Percentiles rank a stretch among this genome's conserved stretches.
These are phyloP conservation scores for Emydocephalus ijimae DNA, from an alignment of 2,113 vertebrate species.

Conservation along the genomic window DNA sequence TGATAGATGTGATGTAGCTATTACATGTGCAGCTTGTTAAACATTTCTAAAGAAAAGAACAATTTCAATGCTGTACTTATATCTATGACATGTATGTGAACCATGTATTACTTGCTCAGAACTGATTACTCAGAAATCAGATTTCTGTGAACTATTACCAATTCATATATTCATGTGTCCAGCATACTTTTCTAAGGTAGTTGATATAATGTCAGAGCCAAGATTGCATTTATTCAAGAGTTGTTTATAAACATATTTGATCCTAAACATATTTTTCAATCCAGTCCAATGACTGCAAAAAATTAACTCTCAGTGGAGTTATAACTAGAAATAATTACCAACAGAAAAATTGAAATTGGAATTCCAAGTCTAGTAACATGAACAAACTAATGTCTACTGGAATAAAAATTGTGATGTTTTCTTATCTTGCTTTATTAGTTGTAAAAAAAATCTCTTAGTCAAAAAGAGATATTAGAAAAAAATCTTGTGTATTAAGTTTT, in stretches of 20 bases:
- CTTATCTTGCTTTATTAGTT: not conserved
- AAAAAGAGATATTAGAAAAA: not conserved
- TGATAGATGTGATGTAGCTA: conserved; percentile 6
- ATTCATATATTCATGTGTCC: not conserved
- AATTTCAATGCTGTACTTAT: not conserved
- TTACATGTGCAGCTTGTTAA: not conserved
- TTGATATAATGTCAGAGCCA: not conserved
- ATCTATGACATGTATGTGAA: not conserved
- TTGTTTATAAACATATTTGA: not conserved
- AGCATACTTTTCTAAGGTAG: not conserved
- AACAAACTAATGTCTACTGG: not conserved
- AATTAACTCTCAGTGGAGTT: not conserved
- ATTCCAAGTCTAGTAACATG: not conserved
- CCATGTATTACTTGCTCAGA: not conserved
- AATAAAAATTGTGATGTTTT: not conserved
- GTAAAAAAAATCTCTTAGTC: not conserved
- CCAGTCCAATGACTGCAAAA: no score
- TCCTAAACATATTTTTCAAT: not conserved
- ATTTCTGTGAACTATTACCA: not conserved
- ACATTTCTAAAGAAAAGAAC: not conserved
- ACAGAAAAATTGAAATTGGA: not conserved
- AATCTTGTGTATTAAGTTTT: not conserved
- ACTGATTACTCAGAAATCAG: not conserved
- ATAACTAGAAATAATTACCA: not conserved
- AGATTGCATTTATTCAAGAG: not conserved